Evolutionary conservation across 1,140 invertebrate species (phyloP).

Genomic region (Muscidifurax raptorellus): DNA sequence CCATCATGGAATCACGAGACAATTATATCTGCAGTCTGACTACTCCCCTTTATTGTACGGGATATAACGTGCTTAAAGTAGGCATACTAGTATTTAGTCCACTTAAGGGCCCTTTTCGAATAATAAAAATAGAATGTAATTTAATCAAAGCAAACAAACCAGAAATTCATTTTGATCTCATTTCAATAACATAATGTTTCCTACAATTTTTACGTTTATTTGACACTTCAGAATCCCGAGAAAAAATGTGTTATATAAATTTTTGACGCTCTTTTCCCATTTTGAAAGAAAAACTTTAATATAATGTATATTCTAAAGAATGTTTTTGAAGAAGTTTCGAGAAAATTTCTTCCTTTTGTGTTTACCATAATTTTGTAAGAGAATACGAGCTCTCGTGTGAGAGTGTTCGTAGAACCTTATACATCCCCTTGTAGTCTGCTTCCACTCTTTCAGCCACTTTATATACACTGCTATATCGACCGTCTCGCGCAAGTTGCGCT

Average conservation of each 20-base stretch:
- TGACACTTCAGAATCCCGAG: too few relatives aligned
- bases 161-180: too few relatives aligned
- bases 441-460: not conserved
- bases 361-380: not conserved
- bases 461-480: not conserved
- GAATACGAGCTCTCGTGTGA: not conserved
- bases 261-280: too few relatives aligned
- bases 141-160: too few relatives aligned
- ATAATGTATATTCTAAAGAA: not conserved
- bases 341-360: not conserved
- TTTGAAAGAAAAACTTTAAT: too few relatives aligned
- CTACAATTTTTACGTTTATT: too few relatives aligned
- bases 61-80: not conserved
- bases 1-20: not conserved
- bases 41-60: not conserved
- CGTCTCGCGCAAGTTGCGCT: not conserved
- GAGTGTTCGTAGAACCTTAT: slow-evolving; percentile 1
- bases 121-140: too few relatives aligned
- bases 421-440: not conserved
- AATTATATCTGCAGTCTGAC: not conserved
- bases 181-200: too few relatives aligned
- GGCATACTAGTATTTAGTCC: too few relatives aligned
- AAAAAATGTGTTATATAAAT: not conserved
- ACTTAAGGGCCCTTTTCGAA: too few relatives aligned
- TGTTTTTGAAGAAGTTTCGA: not conserved